Evolutionary conservation across 2,888 invertebrate species (phyloP), one percentile per base, ranked within the genome.

Genomic region (Erpobdella octoculata): DNA sequence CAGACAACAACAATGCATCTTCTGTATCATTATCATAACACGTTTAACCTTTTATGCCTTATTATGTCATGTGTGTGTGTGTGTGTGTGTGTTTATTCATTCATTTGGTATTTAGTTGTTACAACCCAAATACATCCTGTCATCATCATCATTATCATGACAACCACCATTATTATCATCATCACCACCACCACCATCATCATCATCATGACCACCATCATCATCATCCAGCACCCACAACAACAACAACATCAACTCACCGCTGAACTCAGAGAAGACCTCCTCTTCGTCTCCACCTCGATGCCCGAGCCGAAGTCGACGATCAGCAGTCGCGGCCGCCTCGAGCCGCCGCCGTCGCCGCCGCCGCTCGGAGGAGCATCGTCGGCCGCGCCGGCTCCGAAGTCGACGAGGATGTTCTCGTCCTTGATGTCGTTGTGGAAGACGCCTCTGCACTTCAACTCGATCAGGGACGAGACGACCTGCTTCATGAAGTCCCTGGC

Each of bases 361-460:
- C 41, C 18, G 41, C 41, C 18, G 41, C 41, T 41, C 41, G 9
- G 9, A 9, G 9, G 41, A 18, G 9, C 9, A 18, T 18, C 41
- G 9, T 41, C 18, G 41, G 9, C 9, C 9, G 41, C 9, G 41
- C 18, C 41, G 9, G 18, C 18, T 53, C 53, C 53, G 3, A 86
- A 79, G 78, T 87, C 87, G 66, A 87, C 86, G 53, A 87, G 81
- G 73, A 88, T 84, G 78, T 87, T 88, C 79, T 87, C 87, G 79
- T 88, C 87, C 78, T 87, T 87, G 74, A 87, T 86, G 81, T 87
- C 87, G 48, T 87, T 80, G 78, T 87, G 87, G 36, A 86, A 83
- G 15, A 87, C 86, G 35, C 86, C 85, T 74, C 82, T 81, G 74
- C 82, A 81, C 76, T 86, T 86, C 77, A 86, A 85, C 66, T 79